Base-by-base conservation (phyloP, 2,797 vertebrate genomes). In the Sebastolobus altivelis region DNA sequence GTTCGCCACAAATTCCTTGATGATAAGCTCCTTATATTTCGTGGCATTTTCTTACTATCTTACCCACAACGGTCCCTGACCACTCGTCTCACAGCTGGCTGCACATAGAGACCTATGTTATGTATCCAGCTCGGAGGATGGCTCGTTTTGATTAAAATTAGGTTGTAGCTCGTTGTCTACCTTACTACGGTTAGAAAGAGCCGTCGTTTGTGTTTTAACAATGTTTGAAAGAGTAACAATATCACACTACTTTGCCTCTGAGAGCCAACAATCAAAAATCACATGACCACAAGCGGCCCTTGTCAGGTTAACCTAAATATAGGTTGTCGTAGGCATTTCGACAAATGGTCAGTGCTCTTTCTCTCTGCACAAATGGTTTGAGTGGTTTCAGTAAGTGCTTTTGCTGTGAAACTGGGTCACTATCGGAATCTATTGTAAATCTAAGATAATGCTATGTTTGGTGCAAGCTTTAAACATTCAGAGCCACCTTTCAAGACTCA, bases 241-340 rank as follows among this genome's bases (percentile, higher is more conserved):
- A 4, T 3, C 31, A 25, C 59, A 46, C 9, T 16, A 37, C 18
- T 69, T 71, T n/a, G 49, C 56, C 22, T 46, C 6, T 40, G 22
- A 55, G n/a, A 71, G 55, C 37, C 63, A 75, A 22, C 40, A 25
- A 25, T 43, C 13, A 46, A 46, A 60, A 54, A 68, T 78, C 52
- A 69, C n/a, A 43, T 33, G 16, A 60, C 38, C 52, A 35, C 59
- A 72, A 49, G 16, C 59, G 1, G 14, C 68, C 33, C 18, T 6
- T 61, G 43, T 38, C 55, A 72, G 60, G 35, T 27, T 35, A 14
- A 40, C n/a, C 46, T 61, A 58, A 60, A 35, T 37, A 74, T 43
- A 78, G 46, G 43, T 49, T 52, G 54, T 49, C 27, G 20, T 13
- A 27, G 54, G 20, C 25, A 59, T 56, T 59, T 59, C 14, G 63